These are phyloP conservation scores for Anadara kagoshimensis DNA, from an alignment of 1,140 invertebrate species.

Conservation along the genomic window DNA sequence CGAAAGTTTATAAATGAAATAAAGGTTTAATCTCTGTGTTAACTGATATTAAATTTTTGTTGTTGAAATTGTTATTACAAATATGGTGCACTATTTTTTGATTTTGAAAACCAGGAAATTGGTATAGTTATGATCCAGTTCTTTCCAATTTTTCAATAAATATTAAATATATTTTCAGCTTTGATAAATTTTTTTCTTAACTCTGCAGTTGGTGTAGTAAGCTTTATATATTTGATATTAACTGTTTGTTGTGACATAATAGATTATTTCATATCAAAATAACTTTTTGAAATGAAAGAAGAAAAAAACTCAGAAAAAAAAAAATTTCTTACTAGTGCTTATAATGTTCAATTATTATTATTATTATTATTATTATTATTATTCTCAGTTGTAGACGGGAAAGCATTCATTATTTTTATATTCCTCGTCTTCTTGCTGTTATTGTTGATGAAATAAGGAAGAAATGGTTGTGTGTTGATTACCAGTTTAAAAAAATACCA, in stretches of 20 bases:
- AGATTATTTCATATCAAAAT: constrained; percentile 23
- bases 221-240: neutral
- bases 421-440: constrained; percentile 22
- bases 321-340: constrained; percentile 22
- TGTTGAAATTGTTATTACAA: too few species aligned
- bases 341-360: neutral
- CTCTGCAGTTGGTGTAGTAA: neutral
- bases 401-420: constrained; percentile 40
- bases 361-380: constrained; percentile 31
- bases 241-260: constrained; percentile 2
- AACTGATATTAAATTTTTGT: too few species aligned
- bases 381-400: neutral
- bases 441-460: constrained; percentile 17
- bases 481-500: constrained; percentile 16
- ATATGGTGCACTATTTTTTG: too few species aligned
- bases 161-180: neutral
- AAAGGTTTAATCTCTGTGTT: too few species aligned
- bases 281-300: neutral
- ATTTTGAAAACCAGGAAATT: too few species aligned
- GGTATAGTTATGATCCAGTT: too few species aligned
- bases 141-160: neutral
- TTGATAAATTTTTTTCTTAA: neutral
- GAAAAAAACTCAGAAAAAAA: constrained; percentile 4
- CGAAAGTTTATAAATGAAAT: too few species aligned
- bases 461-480: constrained; percentile 29